Base-by-base conservation (phyloP, 1,140 invertebrate species). In the Lepidurus couesii region DNA sequence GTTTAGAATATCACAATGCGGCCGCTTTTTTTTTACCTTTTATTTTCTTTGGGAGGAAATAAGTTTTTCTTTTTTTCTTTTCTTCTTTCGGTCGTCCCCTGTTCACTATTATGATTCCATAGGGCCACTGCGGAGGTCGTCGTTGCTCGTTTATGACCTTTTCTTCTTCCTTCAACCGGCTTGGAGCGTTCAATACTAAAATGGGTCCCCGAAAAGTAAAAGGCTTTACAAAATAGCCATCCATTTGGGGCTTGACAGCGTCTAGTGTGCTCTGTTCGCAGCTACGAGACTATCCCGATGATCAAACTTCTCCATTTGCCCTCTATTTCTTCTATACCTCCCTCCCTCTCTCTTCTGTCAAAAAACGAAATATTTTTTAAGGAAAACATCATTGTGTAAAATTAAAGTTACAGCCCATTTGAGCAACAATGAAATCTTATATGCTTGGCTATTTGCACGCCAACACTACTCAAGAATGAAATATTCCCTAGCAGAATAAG, bases 71-170 rank as follows among this genome's bases (percentile, higher is more conserved):
- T 65, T 65, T 65, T 65, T 65, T 21, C 21, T 65, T 21, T 65
- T 21, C 13, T 65, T 65, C 16, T 47, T 47, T 65, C 21, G 16
- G 21, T 13, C 53, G 16, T 13, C 21, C 53, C 6, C 53, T 65
- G 53, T 65, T 65, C 53, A 65, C 53, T 65, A 65, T 65, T 65
- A 65, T 65, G 53, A 13, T 9, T 65, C 53, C 53, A 47, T 65
- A 65, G 53, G 53, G 53, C 53, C 53, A 65, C 21, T 65, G 16
- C 53, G 53, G 53, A 65, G 53, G 53, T 65, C 53, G 10, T 65
- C 53, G 53, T 65, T 65, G n/a, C 53, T 65, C 53, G 53, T 65
- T 65, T 65, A 65, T 21, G 53, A 65, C 53, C 53, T 65, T 65
- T 65, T 65, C 53, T 65, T 65, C 53, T 65, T 65, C 21, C 13